phyloP scores from a whole-genome alignment of 2,113 vertebrate species.

The Urocolius indicus region DNA sequence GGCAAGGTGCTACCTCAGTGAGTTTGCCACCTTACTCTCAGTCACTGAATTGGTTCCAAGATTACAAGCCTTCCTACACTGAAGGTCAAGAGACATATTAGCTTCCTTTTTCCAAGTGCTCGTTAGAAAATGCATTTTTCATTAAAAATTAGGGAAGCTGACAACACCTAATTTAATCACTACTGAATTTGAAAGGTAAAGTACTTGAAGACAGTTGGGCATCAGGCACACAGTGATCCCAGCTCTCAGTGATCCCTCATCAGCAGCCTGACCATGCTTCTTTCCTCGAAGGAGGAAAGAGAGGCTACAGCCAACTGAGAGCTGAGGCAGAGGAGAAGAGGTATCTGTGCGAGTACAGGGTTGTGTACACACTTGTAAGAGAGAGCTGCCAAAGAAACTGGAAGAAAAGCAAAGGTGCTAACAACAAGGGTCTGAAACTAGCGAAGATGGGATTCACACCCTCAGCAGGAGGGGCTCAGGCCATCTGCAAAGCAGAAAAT shows the following conservation, averaged over 20 bases:
- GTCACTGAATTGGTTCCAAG: not conserved
- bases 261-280: not conserved
- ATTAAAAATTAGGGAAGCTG: not conserved
- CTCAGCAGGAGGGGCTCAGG: not conserved
- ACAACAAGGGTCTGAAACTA: not conserved
- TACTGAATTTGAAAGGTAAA: not conserved
- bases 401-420: not conserved
- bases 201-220: not conserved
- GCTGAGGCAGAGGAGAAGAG: not conserved
- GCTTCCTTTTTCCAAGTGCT: not conserved
- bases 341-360: rapidly evolving
- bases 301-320: not conserved
- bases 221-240: not conserved
- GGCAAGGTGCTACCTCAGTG: not conserved
- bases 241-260: not conserved
- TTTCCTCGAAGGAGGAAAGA: not conserved
- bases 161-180: not conserved
- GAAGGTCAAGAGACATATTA: not conserved
- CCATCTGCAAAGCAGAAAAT: not conserved
- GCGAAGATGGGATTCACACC: not conserved
- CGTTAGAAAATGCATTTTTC: not conserved
- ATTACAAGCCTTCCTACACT: not conserved
- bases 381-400: not conserved
- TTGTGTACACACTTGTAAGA: not conserved
- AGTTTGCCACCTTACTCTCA: not conserved